Base-by-base conservation (phyloP, 2,888 invertebrate genomes). In the Sericinus montela region DNA sequence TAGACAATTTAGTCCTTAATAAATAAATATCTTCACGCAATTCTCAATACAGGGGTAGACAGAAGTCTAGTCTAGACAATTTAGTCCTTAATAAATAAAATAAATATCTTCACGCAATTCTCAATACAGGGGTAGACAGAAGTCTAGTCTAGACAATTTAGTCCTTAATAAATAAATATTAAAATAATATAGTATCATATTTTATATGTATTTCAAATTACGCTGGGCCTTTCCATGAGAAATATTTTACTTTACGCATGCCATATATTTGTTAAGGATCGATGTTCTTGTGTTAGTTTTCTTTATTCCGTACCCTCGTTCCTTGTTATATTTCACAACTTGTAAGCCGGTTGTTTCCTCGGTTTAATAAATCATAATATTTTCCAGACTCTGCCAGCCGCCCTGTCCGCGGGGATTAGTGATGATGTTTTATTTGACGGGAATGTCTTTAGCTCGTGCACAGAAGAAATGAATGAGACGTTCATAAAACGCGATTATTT, bases 381-480 rank as follows among this genome's bases (percentile, higher is more conserved):
- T 70, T 64, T 58, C 65, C 53, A 59, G 60, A 60, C 59, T 49
- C 52, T 42, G 52, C 56, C 49, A 52, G 45, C 51, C 57, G 54
- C 52, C 56, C 59, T 59, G 63, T 68, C 72, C 65, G 53, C 42
- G 44, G 65, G 72, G 71, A 73, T 69, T 70, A 69, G 57, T 64
- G 59, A 54, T 66, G 69, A 72, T 70, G 69, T 72, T 77, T 75
- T 76, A 77, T 78, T 76, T 75, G 80, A 75, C 72, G 67, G 65
- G 53, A 59, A 61, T 65, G 63, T 69, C 67, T 66, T 65, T 62
- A 60, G 55, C 58, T 50, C n/a, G 55, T 53, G 51, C 49, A 52
- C 46, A 32, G 43, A 47, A 47, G 25, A 51, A 42, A 41, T 38
- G 41, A 45, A 51, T 45, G 50, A 44, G 35, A 28, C 34, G 28